These are phyloP conservation scores for Naso thynnoides DNA, from an alignment of 2,797 vertebrate genomes.

Conservation along the genomic window DNA sequence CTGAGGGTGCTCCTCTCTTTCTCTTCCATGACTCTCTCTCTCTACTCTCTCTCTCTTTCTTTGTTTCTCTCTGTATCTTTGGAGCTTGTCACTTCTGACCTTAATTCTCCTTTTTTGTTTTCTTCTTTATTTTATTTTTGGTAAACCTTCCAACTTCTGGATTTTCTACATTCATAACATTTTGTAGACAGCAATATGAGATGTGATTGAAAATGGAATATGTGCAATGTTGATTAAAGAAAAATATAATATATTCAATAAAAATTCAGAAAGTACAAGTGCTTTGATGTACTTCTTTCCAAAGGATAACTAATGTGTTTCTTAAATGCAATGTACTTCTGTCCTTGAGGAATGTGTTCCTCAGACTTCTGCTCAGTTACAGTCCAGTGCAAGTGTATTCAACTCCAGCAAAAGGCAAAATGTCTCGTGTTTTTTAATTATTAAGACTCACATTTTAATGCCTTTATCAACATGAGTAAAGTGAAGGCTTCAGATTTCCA, in stretches of 20 bases:
- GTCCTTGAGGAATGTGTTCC: not conserved
- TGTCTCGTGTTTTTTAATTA: not conserved
- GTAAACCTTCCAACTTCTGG: constrained; percentile 79
- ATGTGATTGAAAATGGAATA: constrained; percentile 89
- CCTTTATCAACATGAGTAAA: not conserved
- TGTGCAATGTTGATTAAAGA: constrained; percentile 90
- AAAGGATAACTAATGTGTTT: not conserved
- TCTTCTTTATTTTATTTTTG: constrained; percentile 55
- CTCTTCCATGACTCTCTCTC: constrained; percentile 20
- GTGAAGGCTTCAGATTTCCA: not conserved
- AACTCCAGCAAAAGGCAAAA: not conserved
- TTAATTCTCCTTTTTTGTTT: constrained; percentile 54
- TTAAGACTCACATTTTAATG: not conserved
- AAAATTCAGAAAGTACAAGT: constrained; percentile 80
- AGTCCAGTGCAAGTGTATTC: not conserved
- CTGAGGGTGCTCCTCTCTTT: constrained; percentile 63
- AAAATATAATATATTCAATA: constrained; percentile 89
- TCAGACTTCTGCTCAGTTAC: not conserved
- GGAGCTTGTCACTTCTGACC: constrained; percentile 79
- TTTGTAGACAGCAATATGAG: constrained; percentile 91
- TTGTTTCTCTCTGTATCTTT: constrained; percentile 56
- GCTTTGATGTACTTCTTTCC: constrained; percentile 17
- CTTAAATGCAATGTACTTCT: no score
- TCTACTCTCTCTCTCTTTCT: not conserved
- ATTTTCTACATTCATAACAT: constrained; percentile 89